These are phyloP conservation scores for Drosophila obscura DNA, from an alignment of 1,140 invertebrate species.

Conservation along the genomic window DNA sequence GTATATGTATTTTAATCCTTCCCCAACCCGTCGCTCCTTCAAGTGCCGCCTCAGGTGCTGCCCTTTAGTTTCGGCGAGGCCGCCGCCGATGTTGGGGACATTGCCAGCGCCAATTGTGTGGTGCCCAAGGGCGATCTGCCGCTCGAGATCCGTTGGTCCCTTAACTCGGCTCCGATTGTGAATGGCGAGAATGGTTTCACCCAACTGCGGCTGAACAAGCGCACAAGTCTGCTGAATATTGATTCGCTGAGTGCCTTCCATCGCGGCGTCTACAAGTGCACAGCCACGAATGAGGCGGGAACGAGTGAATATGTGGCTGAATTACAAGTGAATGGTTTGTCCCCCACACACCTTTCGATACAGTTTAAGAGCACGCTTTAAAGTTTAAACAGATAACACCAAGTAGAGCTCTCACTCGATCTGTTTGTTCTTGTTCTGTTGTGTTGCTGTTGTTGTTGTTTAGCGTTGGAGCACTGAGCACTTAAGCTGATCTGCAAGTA, in stretches of 20 bases:
- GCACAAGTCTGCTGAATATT: constrained; percentile 78
- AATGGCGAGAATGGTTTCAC: constrained; percentile 74
- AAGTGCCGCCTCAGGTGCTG: constrained; percentile 85
- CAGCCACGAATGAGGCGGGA: constrained; percentile 86
- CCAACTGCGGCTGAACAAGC: constrained; percentile 60
- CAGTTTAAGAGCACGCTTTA: constrained; percentile 52
- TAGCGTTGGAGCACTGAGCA: constrained; percentile 54
- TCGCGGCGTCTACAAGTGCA: constrained; percentile 85
- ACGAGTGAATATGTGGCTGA: constrained; percentile 84
- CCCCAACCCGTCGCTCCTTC: constrained; percentile 9
- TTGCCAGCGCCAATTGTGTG: constrained; percentile 85
- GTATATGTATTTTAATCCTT: constrained; percentile 42
- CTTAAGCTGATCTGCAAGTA: constrained; percentile 5
- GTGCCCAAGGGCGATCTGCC: constrained; percentile 86
- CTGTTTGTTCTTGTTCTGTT: constrained; percentile 17
- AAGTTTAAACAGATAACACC: constrained; percentile 35
- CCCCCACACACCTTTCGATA: constrained; percentile 5
- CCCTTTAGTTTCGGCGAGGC: constrained; percentile 85
- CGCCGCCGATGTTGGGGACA: constrained; percentile 86
- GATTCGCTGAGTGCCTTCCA: constrained; percentile 84
- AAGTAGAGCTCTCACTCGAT: constrained; percentile 30
- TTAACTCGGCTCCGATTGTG: constrained; percentile 81
- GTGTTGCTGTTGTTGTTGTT: constrained; percentile 40
- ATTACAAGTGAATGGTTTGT: constrained; percentile 87
- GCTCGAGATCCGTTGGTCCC: constrained; percentile 84